Percentiles rank a stretch among this genome's conserved stretches.
Evolutionary conservation across 2,888 invertebrate species (phyloP).

Genomic region (Macaria notata): DNA sequence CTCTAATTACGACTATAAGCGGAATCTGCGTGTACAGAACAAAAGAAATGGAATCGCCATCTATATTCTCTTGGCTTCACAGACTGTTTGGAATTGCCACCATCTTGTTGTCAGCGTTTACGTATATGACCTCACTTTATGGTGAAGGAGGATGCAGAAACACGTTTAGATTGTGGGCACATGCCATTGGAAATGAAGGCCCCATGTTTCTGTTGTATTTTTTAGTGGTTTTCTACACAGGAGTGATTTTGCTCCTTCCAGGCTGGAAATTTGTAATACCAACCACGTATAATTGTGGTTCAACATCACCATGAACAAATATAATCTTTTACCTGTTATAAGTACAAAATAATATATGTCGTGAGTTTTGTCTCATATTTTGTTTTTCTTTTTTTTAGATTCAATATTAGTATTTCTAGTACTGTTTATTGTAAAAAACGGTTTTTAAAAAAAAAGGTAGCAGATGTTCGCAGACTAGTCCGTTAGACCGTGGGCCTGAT

Average conservation of each 20-base stretch:
- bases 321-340: too few species aligned
- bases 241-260: background rate
- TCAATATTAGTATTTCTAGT: background rate
- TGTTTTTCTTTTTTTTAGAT: background rate
- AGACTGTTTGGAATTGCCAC: constrained; percentile 1
- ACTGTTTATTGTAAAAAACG: background rate
- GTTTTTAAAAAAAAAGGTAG: too few species aligned
- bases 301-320: too few species aligned
- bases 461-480: too few species aligned
- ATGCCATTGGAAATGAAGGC: constrained; percentile 17
- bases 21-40: background rate
- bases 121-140: background rate
- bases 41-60: background rate
- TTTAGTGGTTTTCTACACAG: background rate
- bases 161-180: background rate
- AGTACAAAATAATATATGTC: background rate
- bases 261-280: background rate
- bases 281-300: background rate
- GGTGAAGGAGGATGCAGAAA: constrained; percentile 2
- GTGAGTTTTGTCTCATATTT: background rate
- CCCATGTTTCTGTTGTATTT: constrained; percentile 32
- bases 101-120: background rate
- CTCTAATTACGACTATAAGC: background rate
- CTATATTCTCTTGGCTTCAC: background rate
- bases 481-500: too few species aligned